Percentiles rank a stretch among this genome's conserved stretches.
These are phyloP conservation scores for Syndactyla subalaris DNA, from an alignment of 2,797 vertebrate genomes.

Conservation along the genomic window DNA sequence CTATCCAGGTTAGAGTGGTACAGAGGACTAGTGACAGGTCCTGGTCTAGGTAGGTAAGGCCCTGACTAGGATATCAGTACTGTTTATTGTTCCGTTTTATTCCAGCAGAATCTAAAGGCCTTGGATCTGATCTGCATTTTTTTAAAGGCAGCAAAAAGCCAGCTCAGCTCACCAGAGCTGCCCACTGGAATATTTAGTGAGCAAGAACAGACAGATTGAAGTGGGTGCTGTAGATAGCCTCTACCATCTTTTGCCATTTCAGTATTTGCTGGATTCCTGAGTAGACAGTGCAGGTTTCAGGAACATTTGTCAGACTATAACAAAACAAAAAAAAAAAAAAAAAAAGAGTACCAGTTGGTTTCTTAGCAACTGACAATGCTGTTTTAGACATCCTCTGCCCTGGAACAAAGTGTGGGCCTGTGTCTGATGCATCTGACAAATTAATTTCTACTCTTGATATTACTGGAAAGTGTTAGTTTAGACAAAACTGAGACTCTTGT, in stretches of 20 bases:
- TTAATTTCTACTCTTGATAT: not conserved
- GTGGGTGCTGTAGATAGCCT: not conserved
- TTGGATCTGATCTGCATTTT: not conserved
- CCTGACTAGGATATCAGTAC: not conserved
- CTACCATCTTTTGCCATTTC: not conserved
- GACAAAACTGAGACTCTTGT: not conserved
- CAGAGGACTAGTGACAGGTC: fast-evolving
- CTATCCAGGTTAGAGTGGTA: not conserved
- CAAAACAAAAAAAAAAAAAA: not conserved
- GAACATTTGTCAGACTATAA: not conserved
- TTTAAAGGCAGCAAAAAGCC: not conserved
- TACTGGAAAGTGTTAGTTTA: not conserved
- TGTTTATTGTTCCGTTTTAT: not conserved
- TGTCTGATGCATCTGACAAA: not conserved
- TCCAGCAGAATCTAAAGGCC: not conserved
- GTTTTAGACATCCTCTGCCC: not conserved
- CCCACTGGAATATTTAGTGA: not conserved
- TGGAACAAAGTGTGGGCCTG: fast-evolving
- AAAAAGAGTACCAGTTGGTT: not conserved
- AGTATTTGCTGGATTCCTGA: not conserved
- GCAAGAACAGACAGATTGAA: not conserved
- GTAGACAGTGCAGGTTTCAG: not conserved
- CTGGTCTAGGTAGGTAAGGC: not conserved
- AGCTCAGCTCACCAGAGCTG: not conserved
- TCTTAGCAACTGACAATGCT: not conserved